Evolutionary conservation across 2,797 vertebrate genomes (phyloP).

Genomic region (Falco concolor): DNA sequence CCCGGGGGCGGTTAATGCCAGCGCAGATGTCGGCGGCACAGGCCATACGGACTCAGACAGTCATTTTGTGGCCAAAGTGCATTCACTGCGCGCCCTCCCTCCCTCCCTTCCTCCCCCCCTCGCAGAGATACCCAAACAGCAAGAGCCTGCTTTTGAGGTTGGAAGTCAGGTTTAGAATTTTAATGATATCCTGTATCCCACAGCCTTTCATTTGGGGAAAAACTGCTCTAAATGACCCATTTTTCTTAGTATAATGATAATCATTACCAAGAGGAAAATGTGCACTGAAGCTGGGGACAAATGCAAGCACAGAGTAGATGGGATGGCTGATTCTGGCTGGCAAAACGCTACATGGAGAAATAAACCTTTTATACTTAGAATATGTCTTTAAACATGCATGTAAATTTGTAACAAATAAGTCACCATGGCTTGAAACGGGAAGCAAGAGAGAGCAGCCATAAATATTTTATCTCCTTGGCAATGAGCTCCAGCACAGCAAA

Average conservation of each 20-base stretch:
- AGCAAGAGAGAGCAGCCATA: constrained; percentile 1
- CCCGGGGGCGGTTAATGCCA: accelerated
- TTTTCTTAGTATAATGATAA: constrained; percentile 65
- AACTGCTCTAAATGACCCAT: constrained; percentile 63
- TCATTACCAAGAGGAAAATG: constrained; percentile 52
- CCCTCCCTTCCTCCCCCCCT: background rate
- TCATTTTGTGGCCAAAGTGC: background rate
- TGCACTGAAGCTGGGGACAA: background rate
- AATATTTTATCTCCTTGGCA: constrained; percentile 49
- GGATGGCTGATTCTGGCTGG: background rate
- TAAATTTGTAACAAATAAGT: constrained; percentile 44
- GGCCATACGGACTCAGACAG: background rate
- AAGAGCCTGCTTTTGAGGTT: constrained; percentile 54
- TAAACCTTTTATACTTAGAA: constrained; percentile 7
- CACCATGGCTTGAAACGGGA: background rate
- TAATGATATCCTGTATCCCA: constrained; percentile 65
- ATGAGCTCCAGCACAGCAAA: constrained; percentile 9
- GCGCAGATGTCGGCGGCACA: background rate
- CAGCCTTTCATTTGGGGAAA: constrained; percentile 62
- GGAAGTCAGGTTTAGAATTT: constrained; percentile 62
- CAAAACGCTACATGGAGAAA: background rate
- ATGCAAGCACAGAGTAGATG: background rate
- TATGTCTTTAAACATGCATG: constrained; percentile 20
- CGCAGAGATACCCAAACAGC: background rate
- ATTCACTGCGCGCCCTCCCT: background rate